Percentiles rank a stretch among this genome's conserved stretches.
Evolutionary conservation across 2,888 invertebrate genomes (phyloP).

Genomic region (Lamellibrachia satsuma): DNA sequence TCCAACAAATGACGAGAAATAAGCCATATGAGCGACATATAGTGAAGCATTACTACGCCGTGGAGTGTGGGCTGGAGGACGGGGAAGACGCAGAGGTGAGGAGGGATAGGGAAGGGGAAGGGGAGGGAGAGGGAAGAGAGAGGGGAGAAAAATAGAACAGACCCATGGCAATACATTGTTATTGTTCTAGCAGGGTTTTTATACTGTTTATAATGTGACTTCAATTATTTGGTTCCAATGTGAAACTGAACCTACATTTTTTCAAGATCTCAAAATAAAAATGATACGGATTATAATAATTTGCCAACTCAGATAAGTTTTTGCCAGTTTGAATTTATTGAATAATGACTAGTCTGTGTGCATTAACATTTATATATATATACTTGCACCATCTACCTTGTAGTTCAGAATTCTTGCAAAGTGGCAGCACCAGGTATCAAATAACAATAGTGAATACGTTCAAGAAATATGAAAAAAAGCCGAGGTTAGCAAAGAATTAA

Average conservation of each 20-base stretch:
- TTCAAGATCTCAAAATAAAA: too few relatives aligned
- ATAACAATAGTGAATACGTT: not conserved
- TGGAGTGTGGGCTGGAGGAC: slow-evolving; percentile 46
- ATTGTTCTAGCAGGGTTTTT: too few relatives aligned
- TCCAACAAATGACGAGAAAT: slow-evolving; percentile 56
- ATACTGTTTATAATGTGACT: too few relatives aligned
- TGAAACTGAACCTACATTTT: too few relatives aligned
- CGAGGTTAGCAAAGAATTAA: too few relatives aligned
- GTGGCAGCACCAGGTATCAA: not conserved
- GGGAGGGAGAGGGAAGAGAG: not conserved
- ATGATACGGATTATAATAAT: too few relatives aligned
- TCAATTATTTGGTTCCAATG: too few relatives aligned
- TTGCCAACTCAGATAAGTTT: too few relatives aligned
- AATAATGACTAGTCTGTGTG: too few relatives aligned
- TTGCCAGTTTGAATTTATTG: too few relatives aligned
- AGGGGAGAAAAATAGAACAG: not conserved
- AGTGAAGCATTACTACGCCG: slow-evolving; percentile 62
- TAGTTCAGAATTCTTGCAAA: not conserved
- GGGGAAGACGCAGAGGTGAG: slow-evolving; percentile 48
- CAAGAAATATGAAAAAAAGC: not conserved
- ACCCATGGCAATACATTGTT: not conserved
- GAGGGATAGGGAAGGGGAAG: not conserved
- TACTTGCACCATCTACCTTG: not conserved
- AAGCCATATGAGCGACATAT: slow-evolving; percentile 63
- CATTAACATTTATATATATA: too few relatives aligned